Conservation (phyloP, 92 coral and sea anemone species). For the Paramuricea clavata region DNA sequence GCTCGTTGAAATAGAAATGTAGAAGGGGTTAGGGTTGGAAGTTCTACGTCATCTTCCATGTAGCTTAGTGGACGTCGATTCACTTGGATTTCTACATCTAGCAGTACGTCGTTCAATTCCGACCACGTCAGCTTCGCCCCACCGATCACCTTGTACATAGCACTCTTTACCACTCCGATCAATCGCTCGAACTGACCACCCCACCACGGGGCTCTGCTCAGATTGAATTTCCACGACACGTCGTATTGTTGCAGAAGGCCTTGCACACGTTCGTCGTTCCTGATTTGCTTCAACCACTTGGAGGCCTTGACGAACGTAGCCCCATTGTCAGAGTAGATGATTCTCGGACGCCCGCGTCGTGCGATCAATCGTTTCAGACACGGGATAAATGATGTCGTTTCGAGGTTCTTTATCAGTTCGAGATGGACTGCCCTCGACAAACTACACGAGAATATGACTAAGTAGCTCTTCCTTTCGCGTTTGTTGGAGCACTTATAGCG, state of each 20-base stretch:
- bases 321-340: constrained; percentile 60
- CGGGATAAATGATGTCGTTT: constrained; percentile 13
- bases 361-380: constrained; percentile 29
- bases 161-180: constrained; percentile 55
- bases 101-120: constrained; percentile 61
- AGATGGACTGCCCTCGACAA: constrained; percentile 31
- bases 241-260: constrained; percentile 50
- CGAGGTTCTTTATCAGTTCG: constrained; percentile 32
- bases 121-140: constrained; percentile 67
- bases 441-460: constrained; percentile 13
- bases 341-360: constrained; percentile 26
- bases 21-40: constrained; percentile 56
- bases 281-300: constrained; percentile 55
- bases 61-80: constrained; percentile 67
- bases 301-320: constrained; percentile 52
- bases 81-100: constrained; percentile 63
- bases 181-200: constrained; percentile 71
- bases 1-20: constrained; percentile 60
- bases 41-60: constrained; percentile 67
- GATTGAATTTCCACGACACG: constrained; percentile 51
- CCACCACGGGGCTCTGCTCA: constrained; percentile 63
- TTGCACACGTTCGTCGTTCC: constrained; percentile 50
- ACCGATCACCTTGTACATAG: constrained; percentile 65
- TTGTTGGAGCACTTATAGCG: constrained; percentile 5
- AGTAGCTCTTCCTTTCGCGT: constrained; percentile 15